Base-by-base conservation (phyloP, 2,797 vertebrate species). In the Lagodon rhomboides region DNA sequence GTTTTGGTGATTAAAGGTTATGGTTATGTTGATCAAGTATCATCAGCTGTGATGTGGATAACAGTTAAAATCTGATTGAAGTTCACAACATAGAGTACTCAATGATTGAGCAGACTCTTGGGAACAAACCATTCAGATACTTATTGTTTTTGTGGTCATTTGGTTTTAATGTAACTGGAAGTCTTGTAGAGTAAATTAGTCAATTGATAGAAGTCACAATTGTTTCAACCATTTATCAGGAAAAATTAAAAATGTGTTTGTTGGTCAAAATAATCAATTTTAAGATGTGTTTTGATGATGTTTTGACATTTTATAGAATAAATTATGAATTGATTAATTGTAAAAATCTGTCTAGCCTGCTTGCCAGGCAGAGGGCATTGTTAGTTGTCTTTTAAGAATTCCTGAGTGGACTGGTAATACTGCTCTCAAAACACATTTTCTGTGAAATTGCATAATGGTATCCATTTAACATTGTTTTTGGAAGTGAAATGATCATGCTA, bases 331-430 rank as follows among this genome's bases (percentile, higher is more conserved):
- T 7, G 8, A 11, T 38, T 38, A 38, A 38, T 38, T 38, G 9
- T 38, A 38, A 38, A 38, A 38, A 38, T 38, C 38, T 38, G 23
- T 55, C 16, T 22, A 6, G 27, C 34, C 38, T 76, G 23, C 18
- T 27, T 77, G 41, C 15, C 34, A 44, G 54, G 41, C 50, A 8
- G 15, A 51, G n/a, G n/a, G 16, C n/a, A 18, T 43, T 51, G 41
- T 75, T 1, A 34, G 53, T 50, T 7, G 51, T 56, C 47, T 54
- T 71, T 20, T 16, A 56, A 71, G 51, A 73, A 50, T 69, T 55
- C 30, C 20, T 41, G 2, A 55, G 49, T 38, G 47, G 58, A 23
- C 51, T 30, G 25, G 11, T 50, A 17, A 44, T 56, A 51, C 47
- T 71, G 12, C 12, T 64, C 23, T 30, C 41, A 43, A 47, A 25